Conservation (phyloP, 2,113 vertebrate genomes). For the Siniperca knerii region DNA sequence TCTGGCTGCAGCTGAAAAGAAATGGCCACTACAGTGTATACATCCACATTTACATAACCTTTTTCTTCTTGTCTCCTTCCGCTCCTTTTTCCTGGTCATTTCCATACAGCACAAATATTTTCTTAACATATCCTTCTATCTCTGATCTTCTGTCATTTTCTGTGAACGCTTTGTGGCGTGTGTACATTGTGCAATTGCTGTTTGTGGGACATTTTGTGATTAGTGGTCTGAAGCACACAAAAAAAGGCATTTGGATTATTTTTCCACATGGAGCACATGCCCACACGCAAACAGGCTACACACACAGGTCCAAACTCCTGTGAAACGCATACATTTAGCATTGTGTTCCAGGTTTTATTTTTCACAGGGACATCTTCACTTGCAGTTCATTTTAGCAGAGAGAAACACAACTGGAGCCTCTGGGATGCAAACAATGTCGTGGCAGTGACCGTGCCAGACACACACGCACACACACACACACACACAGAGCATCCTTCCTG, state of each 20-base stretch:
- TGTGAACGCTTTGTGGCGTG: slow-evolving; percentile 15
- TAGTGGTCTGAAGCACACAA: slow-evolving; percentile 29
- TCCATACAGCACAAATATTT: slow-evolving; percentile 43
- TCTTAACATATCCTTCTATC: slow-evolving; percentile 34
- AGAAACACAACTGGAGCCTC: slow-evolving; percentile 66
- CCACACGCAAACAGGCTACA: slow-evolving; percentile 6
- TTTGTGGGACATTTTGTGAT: slow-evolving; percentile 47
- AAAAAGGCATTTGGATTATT: slow-evolving; percentile 45
- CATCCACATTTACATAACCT: slow-evolving; percentile 19
- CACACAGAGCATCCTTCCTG: slow-evolving; percentile 11
- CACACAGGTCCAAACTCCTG: slow-evolving; percentile 1
- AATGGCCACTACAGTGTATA: slow-evolving; percentile 31
- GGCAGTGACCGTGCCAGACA: slow-evolving; percentile 40
- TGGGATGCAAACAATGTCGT: slow-evolving; percentile 33
- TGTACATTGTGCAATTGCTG: slow-evolving; percentile 39
- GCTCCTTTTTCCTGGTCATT: slow-evolving; percentile 33
- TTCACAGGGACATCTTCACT: slow-evolving; percentile 53
- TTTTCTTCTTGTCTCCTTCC: slow-evolving; percentile 26
- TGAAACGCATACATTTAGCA: slow-evolving; percentile 29
- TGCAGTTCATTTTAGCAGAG: slow-evolving; percentile 58
- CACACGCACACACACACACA: slow-evolving; percentile 26
- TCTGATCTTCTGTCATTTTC: slow-evolving; percentile 57
- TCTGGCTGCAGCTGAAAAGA: slow-evolving; percentile 26
- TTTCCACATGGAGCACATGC: slow-evolving; percentile 37
- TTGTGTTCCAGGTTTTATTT: slow-evolving; percentile 72